Base-by-base conservation (phyloP, 2,888 invertebrate species). In the Callyntrura sp. region DNA sequence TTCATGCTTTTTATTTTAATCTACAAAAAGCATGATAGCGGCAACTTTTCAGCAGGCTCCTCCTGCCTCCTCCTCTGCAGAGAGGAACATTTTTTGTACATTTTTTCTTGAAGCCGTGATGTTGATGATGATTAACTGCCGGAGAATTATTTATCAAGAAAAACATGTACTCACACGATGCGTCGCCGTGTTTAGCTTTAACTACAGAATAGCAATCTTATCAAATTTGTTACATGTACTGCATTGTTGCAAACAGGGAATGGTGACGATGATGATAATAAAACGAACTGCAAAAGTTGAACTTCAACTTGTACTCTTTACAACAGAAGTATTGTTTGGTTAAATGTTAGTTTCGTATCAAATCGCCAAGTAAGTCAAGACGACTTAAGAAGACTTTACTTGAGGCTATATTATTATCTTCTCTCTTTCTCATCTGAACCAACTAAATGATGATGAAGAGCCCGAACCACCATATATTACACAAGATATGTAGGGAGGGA, bases 171-270 rank as follows among this genome's bases (percentile, higher is more conserved):
- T 28, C 62, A 65, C 62, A 14, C 25, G 57, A 20, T n/a, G 17
- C 20, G n/a, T 25, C 28, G 28, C 14, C 3, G 68, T n/a, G 68
- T 35, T n/a, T 68, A 68, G 28, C 35, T 12, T 3, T 68, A 9
- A 12, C 1, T 35, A 57, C 9, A 14, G 2, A n/a, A 28, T 65
- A 14, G 25, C 43, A 17, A 48, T 23, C 17, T 48, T 73, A 73
- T 73, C 73, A 51, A 25, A 51, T n/a, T 23, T 73, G 45, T 48
- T 48, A 14, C 73, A 48, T 73, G n/a, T n/a, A n/a, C n/a, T 73
- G 68, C 68, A 51, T 70, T 70, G 14, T 23, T 95, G 51, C 73
- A 20, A 48, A 73, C 25, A 0, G 14, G 28, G 9, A 0, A 11
- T 70, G 43, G 20, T 68, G 68, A 70, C 45, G 70, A 70, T 14